These are phyloP conservation scores for Dunckerocampus dactyliophorus DNA, from an alignment of 2,113 vertebrate species.

Conservation along the genomic window DNA sequence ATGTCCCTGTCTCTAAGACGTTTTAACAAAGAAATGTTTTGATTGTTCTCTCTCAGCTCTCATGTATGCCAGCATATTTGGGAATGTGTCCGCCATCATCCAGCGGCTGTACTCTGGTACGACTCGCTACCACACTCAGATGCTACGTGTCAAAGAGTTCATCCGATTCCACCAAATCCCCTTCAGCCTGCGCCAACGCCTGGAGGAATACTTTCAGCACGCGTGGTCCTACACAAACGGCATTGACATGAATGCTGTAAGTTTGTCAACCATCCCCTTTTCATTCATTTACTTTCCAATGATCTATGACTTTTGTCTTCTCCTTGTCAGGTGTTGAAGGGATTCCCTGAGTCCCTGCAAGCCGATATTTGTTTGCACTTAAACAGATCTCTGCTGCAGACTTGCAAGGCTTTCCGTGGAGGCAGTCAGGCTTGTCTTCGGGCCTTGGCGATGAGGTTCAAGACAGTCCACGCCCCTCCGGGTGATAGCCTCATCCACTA, in stretches of 20 bases:
- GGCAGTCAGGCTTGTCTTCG: constrained; percentile 90
- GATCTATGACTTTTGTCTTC: not conserved
- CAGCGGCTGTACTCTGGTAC: constrained; percentile 93
- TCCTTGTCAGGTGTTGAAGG: constrained; percentile 84
- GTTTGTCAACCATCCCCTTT: not conserved
- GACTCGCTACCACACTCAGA: constrained; percentile 92
- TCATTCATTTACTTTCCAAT: not conserved
- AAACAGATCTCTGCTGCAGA: constrained; percentile 89
- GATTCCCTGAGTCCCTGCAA: constrained; percentile 93
- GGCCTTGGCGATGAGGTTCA: constrained; percentile 86
- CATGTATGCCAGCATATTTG: constrained; percentile 98
- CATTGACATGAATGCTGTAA: constrained; percentile 97
- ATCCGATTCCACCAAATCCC: constrained; percentile 98
- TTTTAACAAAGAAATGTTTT: not conserved
- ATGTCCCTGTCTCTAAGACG: too few species aligned
- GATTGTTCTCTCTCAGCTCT: constrained; percentile 75
- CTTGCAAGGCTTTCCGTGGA: constrained; percentile 87
- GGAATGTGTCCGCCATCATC: constrained; percentile 96
- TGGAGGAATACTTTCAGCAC: constrained; percentile 97
- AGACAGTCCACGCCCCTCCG: constrained; percentile 85
- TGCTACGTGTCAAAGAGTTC: constrained; percentile 94
- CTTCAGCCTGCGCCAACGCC: constrained; percentile 82
- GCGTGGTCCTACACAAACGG: constrained; percentile 97
- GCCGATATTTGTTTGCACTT: constrained; percentile 95
- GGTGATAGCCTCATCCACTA: constrained; percentile 92